phyloP scores from a whole-genome alignment of 2,113 vertebrate species.

The Corythornis cristatus region DNA sequence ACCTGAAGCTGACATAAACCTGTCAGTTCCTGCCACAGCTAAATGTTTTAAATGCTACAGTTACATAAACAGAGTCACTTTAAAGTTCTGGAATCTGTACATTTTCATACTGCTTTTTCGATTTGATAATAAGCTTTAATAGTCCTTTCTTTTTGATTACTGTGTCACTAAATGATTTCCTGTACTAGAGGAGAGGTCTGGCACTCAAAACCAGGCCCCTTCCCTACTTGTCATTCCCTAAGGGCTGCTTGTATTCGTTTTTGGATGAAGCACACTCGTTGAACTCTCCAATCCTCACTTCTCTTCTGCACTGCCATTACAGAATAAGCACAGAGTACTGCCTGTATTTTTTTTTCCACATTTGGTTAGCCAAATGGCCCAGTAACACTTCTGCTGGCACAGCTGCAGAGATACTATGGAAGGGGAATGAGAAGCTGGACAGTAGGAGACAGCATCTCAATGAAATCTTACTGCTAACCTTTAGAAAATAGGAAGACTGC shows the following conservation, averaged over 20 bases:
- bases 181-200: background rate
- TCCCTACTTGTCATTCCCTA: background rate
- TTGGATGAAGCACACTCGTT: background rate
- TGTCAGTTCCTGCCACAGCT: conserved; percentile 2
- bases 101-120: background rate
- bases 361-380: background rate
- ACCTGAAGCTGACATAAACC: conserved; percentile 50
- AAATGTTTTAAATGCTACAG: conserved; percentile 46
- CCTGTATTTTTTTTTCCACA: background rate
- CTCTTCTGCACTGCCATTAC: background rate
- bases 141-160: background rate
- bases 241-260: conserved; percentile 19
- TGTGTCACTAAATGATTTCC: background rate
- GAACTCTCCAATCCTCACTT: background rate
- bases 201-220: background rate
- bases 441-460: background rate
- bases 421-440: background rate
- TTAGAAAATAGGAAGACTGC: conserved; percentile 31
- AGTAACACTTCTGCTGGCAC: background rate
- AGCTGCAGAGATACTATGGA: background rate
- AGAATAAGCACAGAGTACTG: background rate
- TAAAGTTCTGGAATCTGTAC: background rate
- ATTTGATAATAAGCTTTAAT: background rate
- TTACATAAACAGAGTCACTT: background rate
- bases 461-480: conserved; percentile 8